Percentiles rank a stretch among this genome's conserved stretches.
Conservation (phyloP, 1,140 invertebrate genomes). For the Scylla paramamosain region DNA sequence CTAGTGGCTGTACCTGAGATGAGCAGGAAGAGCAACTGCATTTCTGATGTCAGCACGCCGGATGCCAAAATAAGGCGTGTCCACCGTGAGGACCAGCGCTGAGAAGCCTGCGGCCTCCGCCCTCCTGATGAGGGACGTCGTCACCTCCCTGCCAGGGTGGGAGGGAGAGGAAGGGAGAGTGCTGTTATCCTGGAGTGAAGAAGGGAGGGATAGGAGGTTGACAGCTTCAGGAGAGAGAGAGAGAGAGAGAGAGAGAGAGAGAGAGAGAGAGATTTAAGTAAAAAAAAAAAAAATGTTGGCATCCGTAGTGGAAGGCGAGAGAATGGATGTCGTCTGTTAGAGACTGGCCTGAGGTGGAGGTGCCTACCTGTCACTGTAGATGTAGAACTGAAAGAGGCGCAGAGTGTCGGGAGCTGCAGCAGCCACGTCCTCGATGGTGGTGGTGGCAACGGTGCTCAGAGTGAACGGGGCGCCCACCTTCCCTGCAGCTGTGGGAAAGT, state of each 20-base stretch:
- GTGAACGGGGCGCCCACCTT: conserved; percentile 88
- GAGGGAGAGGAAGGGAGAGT: not conserved
- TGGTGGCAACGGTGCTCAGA: conserved; percentile 92
- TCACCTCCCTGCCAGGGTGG: conserved; percentile 85
- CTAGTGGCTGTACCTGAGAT: conserved; percentile 83
- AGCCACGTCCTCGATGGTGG: conserved; percentile 93
- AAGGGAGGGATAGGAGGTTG: too few relatives aligned
- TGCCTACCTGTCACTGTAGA: conserved; percentile 88
- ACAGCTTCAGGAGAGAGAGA: too few relatives aligned
- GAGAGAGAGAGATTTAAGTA: too few relatives aligned
- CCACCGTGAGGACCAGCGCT: conserved; percentile 94
- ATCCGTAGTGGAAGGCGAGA: too few relatives aligned
- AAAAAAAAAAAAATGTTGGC: too few relatives aligned
- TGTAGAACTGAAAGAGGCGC: conserved; percentile 96
- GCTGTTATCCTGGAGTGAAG: not conserved
- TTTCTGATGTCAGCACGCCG: conserved; percentile 90
- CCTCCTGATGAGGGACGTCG: conserved; percentile 86
- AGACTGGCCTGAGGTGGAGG: not conserved
- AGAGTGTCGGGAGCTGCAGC: conserved; percentile 86
- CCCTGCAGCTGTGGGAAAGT: conserved; percentile 85
- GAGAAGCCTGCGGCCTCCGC: conserved; percentile 92
- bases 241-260: too few relatives aligned
- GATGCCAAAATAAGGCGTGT: conserved; percentile 92
- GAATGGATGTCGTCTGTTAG: too few relatives aligned
- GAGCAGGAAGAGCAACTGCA: conserved; percentile 89